Evolutionary conservation across 2,888 invertebrate genomes (phyloP).

Genomic region (Dilophus febrilis): DNA sequence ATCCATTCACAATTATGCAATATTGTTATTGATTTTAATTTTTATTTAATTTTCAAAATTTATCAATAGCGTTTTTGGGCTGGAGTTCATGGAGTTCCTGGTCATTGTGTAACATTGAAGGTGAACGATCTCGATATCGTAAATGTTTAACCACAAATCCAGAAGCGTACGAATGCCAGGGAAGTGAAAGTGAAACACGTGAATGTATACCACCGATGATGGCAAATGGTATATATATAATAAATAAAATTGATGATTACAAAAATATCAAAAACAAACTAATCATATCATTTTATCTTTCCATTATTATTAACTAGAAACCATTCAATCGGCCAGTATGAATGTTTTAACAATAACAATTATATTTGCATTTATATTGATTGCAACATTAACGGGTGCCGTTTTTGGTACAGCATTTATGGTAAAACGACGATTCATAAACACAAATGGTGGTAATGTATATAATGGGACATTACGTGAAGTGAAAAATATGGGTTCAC

Average conservation of each 20-base stretch:
- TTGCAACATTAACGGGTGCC: constrained; percentile 1
- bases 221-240: constrained; percentile 15
- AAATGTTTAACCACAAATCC: constrained; percentile 40
- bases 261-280: too few species aligned
- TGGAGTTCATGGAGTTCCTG: constrained; percentile 67
- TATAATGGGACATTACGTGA: too few species aligned
- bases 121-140: constrained; percentile 50
- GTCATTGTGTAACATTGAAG: constrained; percentile 44
- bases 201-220: constrained; percentile 32
- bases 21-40: constrained; percentile 9
- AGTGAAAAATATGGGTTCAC: constrained; percentile 18
- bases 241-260: too few species aligned
- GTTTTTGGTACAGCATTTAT: neutral
- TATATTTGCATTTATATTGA: neutral
- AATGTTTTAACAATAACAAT: too few species aligned
- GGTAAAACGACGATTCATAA: constrained; percentile 13
- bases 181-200: constrained; percentile 48
- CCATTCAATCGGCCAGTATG: too few species aligned
- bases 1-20: too few species aligned
- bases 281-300: too few species aligned
- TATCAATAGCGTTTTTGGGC: constrained; percentile 38
- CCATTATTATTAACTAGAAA: too few species aligned
- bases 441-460: constrained; percentile 17
- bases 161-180: constrained; percentile 45
- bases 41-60: constrained; percentile 9